A percentile compares a stretch with the other conserved stretches of the same genome.
Evolutionary conservation across 2,888 invertebrate genomes (phyloP).

Genomic region (Meteorus colon): DNA sequence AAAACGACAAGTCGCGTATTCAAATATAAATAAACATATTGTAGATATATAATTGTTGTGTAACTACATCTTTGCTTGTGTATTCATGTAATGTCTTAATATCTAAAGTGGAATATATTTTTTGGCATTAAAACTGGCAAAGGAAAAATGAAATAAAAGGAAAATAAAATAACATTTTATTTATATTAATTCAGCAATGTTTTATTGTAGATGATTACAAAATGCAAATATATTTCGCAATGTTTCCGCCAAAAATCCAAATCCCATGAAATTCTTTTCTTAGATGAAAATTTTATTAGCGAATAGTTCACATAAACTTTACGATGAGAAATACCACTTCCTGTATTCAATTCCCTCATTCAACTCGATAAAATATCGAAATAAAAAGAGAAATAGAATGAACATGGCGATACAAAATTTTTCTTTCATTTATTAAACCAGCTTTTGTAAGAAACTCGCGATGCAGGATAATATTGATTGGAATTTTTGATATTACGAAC

Average conservation of each 20-base stretch:
- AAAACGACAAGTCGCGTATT: slow-evolving; percentile 33
- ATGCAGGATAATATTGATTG: slow-evolving; percentile 9
- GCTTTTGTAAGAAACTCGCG: not conserved
- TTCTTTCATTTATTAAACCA: not conserved
- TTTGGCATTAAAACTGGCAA: slow-evolving; percentile 3
- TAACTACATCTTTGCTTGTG: slow-evolving; percentile 20
- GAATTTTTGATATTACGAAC: not conserved
- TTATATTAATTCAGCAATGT: no score
- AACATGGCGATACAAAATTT: not conserved
- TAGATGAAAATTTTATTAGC: no score
- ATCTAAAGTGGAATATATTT: slow-evolving; percentile 1
- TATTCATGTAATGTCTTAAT: not conserved
- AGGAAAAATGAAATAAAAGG: not conserved
- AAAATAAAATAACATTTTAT: no score
- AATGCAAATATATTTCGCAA: no score
- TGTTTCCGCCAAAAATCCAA: no score
- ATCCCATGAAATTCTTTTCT: no score
- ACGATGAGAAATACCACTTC: no score
- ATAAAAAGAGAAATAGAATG: not conserved
- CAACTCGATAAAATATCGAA: not conserved
- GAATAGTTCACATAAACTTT: no score
- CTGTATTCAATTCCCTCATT: no score
- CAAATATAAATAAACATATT: slow-evolving; percentile 5
- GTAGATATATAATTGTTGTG: slow-evolving; percentile 21
- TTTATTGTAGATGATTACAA: no score